Evolutionary conservation across 2,888 invertebrate genomes (phyloP).

Genomic region (Biston betularia): DNA sequence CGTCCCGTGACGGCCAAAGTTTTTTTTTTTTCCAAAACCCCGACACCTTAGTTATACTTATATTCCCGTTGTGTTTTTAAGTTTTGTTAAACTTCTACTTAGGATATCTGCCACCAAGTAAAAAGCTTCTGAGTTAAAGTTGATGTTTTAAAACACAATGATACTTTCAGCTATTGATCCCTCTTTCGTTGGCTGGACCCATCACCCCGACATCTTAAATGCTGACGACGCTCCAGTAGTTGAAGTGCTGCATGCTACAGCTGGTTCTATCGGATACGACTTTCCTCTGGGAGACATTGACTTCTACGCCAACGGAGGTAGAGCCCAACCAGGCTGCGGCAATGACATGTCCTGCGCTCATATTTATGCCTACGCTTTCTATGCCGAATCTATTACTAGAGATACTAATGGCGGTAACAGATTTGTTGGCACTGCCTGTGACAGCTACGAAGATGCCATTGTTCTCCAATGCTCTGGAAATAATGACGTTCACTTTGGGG

Average conservation of each 20-base stretch:
- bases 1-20: no score
- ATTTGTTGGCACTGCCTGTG: conserved; percentile 73
- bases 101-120: no score
- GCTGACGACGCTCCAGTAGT: conserved; percentile 67
- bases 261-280: conserved; percentile 71
- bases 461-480: conserved; percentile 58
- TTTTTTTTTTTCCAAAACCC: no score
- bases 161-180: conserved; percentile 73
- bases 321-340: conserved; percentile 66
- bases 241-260: conserved; percentile 74
- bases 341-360: conserved; percentile 63
- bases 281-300: conserved; percentile 71
- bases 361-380: conserved; percentile 63
- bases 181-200: conserved; percentile 75
- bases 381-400: conserved; percentile 68
- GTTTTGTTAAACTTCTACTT: no score
- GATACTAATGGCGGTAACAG: conserved; percentile 48
- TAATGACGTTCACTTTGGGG: conserved; percentile 66
- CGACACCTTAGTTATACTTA: no score
- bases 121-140: no score
- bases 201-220: conserved; percentile 64
- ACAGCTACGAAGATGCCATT: conserved; percentile 60
- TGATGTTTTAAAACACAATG: neutral
- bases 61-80: no score
- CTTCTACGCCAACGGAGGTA: conserved; percentile 78